Conservation (phyloP, 2,888 invertebrate species). For the Troides aeacus region DNA sequence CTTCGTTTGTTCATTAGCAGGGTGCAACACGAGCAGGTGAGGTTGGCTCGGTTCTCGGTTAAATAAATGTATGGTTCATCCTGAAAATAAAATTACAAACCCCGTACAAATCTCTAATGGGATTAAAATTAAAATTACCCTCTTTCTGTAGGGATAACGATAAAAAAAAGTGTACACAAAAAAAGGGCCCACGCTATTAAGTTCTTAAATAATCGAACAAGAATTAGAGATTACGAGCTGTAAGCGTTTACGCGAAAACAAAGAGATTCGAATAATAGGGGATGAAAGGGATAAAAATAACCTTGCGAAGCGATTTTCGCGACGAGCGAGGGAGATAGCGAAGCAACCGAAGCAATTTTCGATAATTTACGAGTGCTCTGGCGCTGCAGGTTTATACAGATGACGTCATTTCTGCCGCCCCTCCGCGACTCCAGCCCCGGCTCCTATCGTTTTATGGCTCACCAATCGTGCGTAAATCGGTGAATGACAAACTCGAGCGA, state of each 20-base stretch:
- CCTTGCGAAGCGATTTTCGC: slow-evolving; percentile 35
- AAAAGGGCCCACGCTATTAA: slow-evolving; percentile 27
- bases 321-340: slow-evolving; percentile 35
- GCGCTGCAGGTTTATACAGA: slow-evolving; percentile 37
- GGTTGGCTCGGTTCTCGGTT: too few species aligned
- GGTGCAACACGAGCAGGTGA: too few species aligned
- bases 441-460: slow-evolving; percentile 51
- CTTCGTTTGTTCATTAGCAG: too few species aligned
- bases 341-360: slow-evolving; percentile 43
- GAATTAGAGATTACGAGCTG: slow-evolving; percentile 37
- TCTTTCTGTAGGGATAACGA: background rate
- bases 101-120: background rate
- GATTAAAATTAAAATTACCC: background rate
- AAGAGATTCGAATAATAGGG: slow-evolving; percentile 40
- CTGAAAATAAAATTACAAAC: too few species aligned
- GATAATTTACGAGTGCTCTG: slow-evolving; percentile 45
- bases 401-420: slow-evolving; percentile 28
- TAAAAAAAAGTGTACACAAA: slow-evolving; percentile 6
- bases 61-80: too few species aligned
- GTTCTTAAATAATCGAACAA: slow-evolving; percentile 35
- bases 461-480: slow-evolving; percentile 63
- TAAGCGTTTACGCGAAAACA: slow-evolving; percentile 42
- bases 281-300: slow-evolving; percentile 34
- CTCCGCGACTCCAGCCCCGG: slow-evolving; percentile 21
- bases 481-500: slow-evolving; percentile 50